phyloP scores from a whole-genome alignment of 1,140 invertebrate genomes.

The Eueides isabella region DNA sequence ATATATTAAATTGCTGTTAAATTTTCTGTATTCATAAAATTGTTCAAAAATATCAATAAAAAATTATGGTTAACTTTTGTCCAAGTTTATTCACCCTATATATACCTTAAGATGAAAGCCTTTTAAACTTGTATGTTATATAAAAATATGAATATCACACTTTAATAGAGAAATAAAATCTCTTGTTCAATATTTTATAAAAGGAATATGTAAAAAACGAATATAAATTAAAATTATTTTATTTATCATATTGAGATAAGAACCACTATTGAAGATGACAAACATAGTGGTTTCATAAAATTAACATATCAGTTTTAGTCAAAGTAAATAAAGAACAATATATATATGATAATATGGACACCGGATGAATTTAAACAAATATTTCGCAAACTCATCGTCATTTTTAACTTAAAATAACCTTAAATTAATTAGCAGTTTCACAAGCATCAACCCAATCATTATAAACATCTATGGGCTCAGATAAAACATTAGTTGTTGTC shows the following conservation, averaged over 20 bases:
- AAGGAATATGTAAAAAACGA: not conserved
- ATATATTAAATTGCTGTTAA: slow-evolving; percentile 3
- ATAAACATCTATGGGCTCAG: slow-evolving; percentile 99
- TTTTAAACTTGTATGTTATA: no score
- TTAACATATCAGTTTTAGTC: not conserved
- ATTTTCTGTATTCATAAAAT: slow-evolving; percentile 3
- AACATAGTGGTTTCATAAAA: not conserved
- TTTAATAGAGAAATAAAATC: not conserved
- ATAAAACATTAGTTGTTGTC: slow-evolving; percentile 97
- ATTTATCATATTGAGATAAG: not conserved
- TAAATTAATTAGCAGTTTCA: slow-evolving; percentile 82
- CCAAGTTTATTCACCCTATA: not conserved
- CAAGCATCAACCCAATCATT: slow-evolving; percentile 99
- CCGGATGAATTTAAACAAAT: not conserved
- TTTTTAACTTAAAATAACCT: slow-evolving; percentile 48
- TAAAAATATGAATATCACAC: not conserved
- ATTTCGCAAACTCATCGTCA: not conserved
- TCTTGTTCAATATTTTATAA: not conserved
- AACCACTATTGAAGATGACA: not conserved
- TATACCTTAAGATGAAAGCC: not conserved
- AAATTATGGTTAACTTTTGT: slow-evolving; percentile 3
- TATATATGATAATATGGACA: not conserved
- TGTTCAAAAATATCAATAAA: slow-evolving; percentile 22
- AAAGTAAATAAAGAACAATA: not conserved
- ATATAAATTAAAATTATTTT: slow-evolving; percentile 1